These are phyloP conservation scores for Scaptomyza flava DNA, from an alignment of 2,888 invertebrate genomes.

Conservation along the genomic window DNA sequence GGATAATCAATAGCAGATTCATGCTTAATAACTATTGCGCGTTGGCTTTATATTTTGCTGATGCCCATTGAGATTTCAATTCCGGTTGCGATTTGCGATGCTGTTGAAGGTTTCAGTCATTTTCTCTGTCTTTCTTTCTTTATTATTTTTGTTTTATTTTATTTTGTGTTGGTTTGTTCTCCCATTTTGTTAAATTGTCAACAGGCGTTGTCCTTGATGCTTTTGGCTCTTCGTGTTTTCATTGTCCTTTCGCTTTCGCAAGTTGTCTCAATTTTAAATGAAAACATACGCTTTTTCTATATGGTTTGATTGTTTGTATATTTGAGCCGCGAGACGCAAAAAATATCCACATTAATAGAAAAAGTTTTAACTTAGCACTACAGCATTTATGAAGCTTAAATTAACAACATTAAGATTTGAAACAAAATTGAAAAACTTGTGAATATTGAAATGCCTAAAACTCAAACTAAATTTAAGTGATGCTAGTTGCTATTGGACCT, in stretches of 20 bases:
- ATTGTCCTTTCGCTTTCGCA: constrained; percentile 20
- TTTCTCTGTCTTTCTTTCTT: constrained; percentile 1
- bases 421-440: too few species aligned
- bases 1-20: constrained; percentile 40
- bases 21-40: constrained; percentile 8
- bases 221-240: background rate
- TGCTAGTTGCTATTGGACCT: constrained; percentile 5
- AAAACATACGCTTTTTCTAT: too few species aligned
- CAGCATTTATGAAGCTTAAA: background rate
- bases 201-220: constrained; percentile 18
- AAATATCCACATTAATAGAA: background rate
- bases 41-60: constrained; percentile 13
- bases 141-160: background rate
- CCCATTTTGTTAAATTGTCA: constrained; percentile 26
- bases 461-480: background rate
- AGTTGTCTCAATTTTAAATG: constrained; percentile 10
- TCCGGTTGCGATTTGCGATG: constrained; percentile 24
- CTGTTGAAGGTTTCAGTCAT: constrained; percentile 14
- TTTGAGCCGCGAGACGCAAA: background rate
- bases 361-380: too few species aligned
- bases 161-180: constrained; percentile 7
- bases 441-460: background rate
- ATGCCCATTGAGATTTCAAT: constrained; percentile 11
- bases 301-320: background rate
- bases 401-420: background rate